Conservation (phyloP, 2,888 invertebrate genomes). For the Griposia aprilina region DNA sequence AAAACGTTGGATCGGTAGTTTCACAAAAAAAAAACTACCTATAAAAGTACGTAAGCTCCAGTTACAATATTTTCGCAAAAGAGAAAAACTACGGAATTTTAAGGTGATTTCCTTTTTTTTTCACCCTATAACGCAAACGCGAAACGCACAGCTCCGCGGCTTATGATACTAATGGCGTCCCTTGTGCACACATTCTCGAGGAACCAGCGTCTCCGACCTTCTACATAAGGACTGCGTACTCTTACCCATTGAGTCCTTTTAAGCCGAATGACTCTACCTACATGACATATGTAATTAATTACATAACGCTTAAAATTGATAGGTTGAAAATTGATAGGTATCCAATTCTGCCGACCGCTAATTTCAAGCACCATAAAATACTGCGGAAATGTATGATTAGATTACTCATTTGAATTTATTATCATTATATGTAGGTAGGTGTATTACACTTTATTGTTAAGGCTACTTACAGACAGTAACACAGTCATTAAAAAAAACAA, state of each 20-base stretch:
- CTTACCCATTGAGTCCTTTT: too few species aligned
- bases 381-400: slow-evolving; percentile 47
- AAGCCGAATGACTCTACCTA: background rate
- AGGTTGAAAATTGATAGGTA: background rate
- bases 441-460: slow-evolving; percentile 12
- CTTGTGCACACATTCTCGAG: too few species aligned
- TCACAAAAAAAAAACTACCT: too few species aligned
- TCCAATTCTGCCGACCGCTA: slow-evolving; percentile 15
- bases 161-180: too few species aligned
- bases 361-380: slow-evolving; percentile 37
- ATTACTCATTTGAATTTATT: slow-evolving; percentile 42
- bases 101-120: background rate
- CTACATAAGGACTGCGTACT: too few species aligned
- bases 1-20: too few species aligned
- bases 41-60: background rate
- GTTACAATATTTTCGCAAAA: background rate
- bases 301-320: slow-evolving; percentile 23
- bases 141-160: too few species aligned
- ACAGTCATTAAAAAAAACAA: background rate
- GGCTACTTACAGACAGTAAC: slow-evolving; percentile 27
- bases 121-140: background rate
- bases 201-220: too few species aligned
- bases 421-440: background rate
- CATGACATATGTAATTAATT: slow-evolving; percentile 15
- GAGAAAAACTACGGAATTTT: background rate